Conservation (phyloP, 2,113 vertebrate genomes). For the Sander vitreus region DNA sequence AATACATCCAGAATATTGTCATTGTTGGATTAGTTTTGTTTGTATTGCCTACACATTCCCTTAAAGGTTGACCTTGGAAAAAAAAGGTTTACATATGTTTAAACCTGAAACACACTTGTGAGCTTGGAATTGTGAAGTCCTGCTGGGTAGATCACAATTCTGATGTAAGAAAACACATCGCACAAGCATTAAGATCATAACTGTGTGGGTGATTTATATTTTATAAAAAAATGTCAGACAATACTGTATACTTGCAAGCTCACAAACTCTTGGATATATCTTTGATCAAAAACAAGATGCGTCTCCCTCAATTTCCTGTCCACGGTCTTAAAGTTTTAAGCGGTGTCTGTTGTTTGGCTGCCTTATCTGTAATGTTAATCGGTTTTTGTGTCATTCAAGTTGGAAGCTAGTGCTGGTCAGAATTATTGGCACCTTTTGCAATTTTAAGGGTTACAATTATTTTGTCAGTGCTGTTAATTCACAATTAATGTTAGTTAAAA, state of each 20-base stretch:
- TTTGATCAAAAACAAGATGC: conserved; percentile 24
- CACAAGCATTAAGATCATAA: not conserved
- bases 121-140: conserved; percentile 25
- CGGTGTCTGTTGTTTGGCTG: conserved; percentile 70
- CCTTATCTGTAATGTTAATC: conserved; percentile 76
- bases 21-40: conserved; percentile 1
- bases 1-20: conserved; percentile 35
- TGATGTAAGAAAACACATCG: not conserved
- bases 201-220: conserved; percentile 33
- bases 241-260: conserved; percentile 34
- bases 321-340: conserved; percentile 58
- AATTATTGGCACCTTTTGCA: conserved; percentile 55
- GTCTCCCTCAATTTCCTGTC: conserved; percentile 42
- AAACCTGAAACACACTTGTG: conserved; percentile 35
- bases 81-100: conserved; percentile 37
- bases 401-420: conserved; percentile 46
- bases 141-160: not conserved
- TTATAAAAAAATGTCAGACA: conserved; percentile 5
- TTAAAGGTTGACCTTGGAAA: conserved; percentile 9
- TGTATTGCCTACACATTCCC: conserved; percentile 45
- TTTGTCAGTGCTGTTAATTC: conserved; percentile 24
- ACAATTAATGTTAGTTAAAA: conserved; percentile 3
- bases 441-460: conserved; percentile 25
- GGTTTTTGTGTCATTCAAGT: conserved; percentile 47
- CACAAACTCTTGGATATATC: conserved; percentile 23